phyloP scores from a whole-genome alignment of 2,888 invertebrate species.

The Pseudanteris insignis region DNA sequence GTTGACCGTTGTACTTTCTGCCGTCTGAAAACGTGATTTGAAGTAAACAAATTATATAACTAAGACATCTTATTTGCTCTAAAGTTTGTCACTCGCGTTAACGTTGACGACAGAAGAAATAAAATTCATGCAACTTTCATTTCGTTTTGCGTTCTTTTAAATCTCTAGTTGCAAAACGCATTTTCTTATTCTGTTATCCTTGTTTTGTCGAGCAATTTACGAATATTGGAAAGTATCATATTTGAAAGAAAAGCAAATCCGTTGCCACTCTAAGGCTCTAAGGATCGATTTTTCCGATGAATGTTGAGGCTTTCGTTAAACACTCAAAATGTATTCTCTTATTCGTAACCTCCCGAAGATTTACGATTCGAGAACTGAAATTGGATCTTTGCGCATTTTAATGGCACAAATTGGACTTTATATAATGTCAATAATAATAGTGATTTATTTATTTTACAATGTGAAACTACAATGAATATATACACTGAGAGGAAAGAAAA shows the following conservation, averaged over 20 bases:
- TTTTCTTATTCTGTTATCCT: slow-evolving; percentile 31
- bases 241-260: slow-evolving; percentile 24
- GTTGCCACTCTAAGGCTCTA: slow-evolving; percentile 23
- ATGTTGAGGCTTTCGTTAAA: slow-evolving; percentile 21
- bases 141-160: slow-evolving; percentile 31
- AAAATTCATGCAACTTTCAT: slow-evolving; percentile 30
- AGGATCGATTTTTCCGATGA: slow-evolving; percentile 33
- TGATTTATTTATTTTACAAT: too few species aligned
- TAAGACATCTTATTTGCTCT: slow-evolving; percentile 32
- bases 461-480: too few species aligned
- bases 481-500: too few species aligned
- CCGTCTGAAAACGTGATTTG: slow-evolving; percentile 30
- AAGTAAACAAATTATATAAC: slow-evolving; percentile 35
- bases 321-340: slow-evolving; percentile 13
- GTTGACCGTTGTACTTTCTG: slow-evolving; percentile 18
- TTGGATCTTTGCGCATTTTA: too few species aligned
- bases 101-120: slow-evolving; percentile 31
- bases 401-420: too few species aligned
- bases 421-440: too few species aligned
- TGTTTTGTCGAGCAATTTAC: slow-evolving; percentile 35
- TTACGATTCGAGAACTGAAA: slow-evolving; percentile 1
- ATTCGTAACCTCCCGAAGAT: slow-evolving; percentile 6
- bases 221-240: slow-evolving; percentile 36
- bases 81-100: slow-evolving; percentile 25
- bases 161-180: slow-evolving; percentile 35